phyloP scores from a whole-genome alignment of 2,888 invertebrate species.

The Hermaeophaga mercurialis region DNA sequence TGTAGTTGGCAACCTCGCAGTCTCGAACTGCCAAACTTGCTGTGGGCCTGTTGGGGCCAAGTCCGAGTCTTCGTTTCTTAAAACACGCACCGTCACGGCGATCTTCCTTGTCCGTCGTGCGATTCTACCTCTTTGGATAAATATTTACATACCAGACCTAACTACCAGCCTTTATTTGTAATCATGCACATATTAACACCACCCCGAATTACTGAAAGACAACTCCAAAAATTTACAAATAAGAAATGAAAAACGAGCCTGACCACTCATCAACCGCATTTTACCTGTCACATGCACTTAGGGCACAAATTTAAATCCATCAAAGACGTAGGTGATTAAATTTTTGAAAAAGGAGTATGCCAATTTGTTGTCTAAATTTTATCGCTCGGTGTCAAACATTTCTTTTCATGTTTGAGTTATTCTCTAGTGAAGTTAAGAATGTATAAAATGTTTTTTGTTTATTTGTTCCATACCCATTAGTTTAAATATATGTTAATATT shows the following conservation, averaged over 20 bases:
- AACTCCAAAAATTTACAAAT: conserved; percentile 16
- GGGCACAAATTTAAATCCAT: not conserved
- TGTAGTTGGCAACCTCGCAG: conserved; percentile 31
- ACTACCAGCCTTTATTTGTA: conserved; percentile 50
- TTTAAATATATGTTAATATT: no score
- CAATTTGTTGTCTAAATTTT: no score
- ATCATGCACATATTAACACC: conserved; percentile 48
- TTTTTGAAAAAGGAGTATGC: not conserved
- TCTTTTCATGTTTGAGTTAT: no score
- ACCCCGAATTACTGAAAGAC: conserved; percentile 42
- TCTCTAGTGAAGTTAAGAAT: no score
- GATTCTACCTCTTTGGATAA: conserved; percentile 50
- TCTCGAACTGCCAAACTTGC: conserved; percentile 53
- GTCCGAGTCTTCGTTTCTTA: conserved; percentile 19
- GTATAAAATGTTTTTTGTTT: no score
- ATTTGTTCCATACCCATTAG: no score
- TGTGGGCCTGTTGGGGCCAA: conserved; percentile 44
- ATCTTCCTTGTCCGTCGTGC: conserved; percentile 32
- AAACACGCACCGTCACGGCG: conserved; percentile 35
- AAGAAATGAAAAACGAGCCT: conserved; percentile 17
- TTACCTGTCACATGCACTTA: conserved; percentile 37
- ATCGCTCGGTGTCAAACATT: no score
- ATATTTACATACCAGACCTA: conserved; percentile 55
- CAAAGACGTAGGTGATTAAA: not conserved
- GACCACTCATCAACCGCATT: conserved; percentile 26